These are phyloP conservation scores for Galerucella calmariensis DNA, from an alignment of 2,888 invertebrate genomes.

Conservation along the genomic window DNA sequence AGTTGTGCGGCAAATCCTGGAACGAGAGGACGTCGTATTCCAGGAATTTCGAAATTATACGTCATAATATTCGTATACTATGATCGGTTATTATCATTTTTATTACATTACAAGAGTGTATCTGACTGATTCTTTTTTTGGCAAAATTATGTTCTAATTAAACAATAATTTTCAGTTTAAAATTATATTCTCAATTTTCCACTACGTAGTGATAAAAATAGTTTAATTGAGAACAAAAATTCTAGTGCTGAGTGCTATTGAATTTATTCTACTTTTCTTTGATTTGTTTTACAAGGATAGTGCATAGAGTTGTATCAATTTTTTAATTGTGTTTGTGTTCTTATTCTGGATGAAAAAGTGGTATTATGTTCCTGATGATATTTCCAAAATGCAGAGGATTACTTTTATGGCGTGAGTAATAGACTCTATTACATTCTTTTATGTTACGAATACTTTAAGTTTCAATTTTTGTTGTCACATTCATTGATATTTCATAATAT, in stretches of 20 bases:
- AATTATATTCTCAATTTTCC: too few relatives aligned
- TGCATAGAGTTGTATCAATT: too few relatives aligned
- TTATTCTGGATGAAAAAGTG: conserved; percentile 45
- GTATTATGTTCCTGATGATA: conserved; percentile 52
- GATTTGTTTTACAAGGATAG: conserved; percentile 49
- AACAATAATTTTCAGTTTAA: background rate
- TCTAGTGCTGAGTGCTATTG: conserved; percentile 23
- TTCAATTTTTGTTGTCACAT: too few relatives aligned
- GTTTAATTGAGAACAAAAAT: conserved; percentile 4
- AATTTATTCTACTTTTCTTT: conserved; percentile 33
- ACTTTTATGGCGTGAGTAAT: conserved; percentile 52
- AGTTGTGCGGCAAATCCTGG: conserved; percentile 48
- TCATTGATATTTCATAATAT: too few relatives aligned
- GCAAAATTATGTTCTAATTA: background rate
- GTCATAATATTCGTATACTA: conserved; percentile 8
- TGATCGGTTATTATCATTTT: background rate
- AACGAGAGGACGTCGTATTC: conserved; percentile 24
- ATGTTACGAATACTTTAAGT: too few relatives aligned
- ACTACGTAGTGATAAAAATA: conserved; percentile 12
- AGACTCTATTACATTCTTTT: too few relatives aligned
- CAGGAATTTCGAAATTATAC: conserved; percentile 3
- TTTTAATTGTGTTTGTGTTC: conserved; percentile 45
- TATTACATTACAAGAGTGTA: background rate
- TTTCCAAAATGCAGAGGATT: conserved; percentile 52
- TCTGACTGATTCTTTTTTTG: background rate